Base-by-base conservation (phyloP, 2,113 vertebrate species). In the Ictalurus furcatus region DNA sequence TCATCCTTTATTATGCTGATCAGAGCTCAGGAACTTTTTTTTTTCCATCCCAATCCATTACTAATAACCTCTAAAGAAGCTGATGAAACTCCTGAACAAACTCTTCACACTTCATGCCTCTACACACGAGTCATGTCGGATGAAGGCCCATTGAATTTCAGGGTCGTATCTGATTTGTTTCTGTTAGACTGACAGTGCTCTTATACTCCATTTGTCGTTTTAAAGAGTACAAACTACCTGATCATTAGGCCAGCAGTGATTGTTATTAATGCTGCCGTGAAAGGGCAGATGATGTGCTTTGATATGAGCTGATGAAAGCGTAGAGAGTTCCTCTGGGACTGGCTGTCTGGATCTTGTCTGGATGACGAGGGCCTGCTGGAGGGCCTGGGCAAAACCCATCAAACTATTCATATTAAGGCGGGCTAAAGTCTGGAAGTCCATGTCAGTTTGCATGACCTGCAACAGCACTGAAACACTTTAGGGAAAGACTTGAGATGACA, bases 241-340 rank as follows among this genome's bases (percentile, higher is more conserved):
- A 74, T 94, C 69, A 92, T 92, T 93, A 93, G 92, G 90, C 91
- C 88, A 87, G 88, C 92, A 90, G 88, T 91, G 90, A 91, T 90
- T 90, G 94, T 94, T 95, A 96, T 93, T 96, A 95, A 95, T 56
- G 1, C 89, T 79, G 52, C 92, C 93, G 94, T 95, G 92, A 96
- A 96, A 96, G 95, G 92, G 88, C 69, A 88, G 63, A 90, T 91
- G 92, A 96, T 95, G 94, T 92, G 92, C 93, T 96, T 96, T 96
- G 95, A 96, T 94, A 95, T 92, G 89, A 88, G 90, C 82, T 91
- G 94, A 96, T 96, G 92, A 96, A 96, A 96, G 93, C 87, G 30
- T 80, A 87, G 90, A 88, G 88, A 58, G 91, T 91, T 92, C 92
- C 84, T 71, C 88, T 90, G 91, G 91, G 91, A 90, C 93, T 92